Evolutionary conservation across 2,888 invertebrate genomes (phyloP), one percentile per base, ranked within the genome.

Genomic region (Polydrusus cervinus): DNA sequence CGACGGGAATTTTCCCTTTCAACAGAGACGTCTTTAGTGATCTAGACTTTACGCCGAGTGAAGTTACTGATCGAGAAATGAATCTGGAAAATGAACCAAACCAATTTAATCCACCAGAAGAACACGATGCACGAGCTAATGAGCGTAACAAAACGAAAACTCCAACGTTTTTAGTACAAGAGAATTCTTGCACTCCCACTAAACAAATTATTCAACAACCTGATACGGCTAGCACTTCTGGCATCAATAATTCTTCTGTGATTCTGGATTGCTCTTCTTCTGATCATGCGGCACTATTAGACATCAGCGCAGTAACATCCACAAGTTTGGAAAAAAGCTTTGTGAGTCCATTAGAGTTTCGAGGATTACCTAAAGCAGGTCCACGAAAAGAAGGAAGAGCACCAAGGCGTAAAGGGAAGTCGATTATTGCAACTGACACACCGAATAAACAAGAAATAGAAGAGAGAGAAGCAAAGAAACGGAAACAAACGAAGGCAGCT

Each of bases 341-440:
- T 13, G 18, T 60, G n/a, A 38, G 10, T 11, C 40, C 38, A 60
- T 16, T 38, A 10, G 34, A 34, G 30, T 57, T 57, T 57, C 60
- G 40, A n/a, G 40, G n/a, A 7, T 38, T 38, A 34, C 60, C 40
- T 13, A 38, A 38, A 16, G 38, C 40, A n/a, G 38, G 38, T 14
- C 16, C 16, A 10, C 14, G 40, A 60, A 38, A 60, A 60, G n/a
- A 16, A 13, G 38, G 11, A n/a, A 60, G 16, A 60, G 38, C 60
- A 38, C 25, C 38, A 11, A 34, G 60, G 8, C 10, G 55, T 34
- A 55, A 25, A 5, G 55, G 30, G n/a, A 55, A 55, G 18, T 16
- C 3, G 25, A 30, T 55, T 16, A 55, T 55, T 55, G 34, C 55
- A 13, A 55, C 55, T n/a, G 30, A 55, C 18, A n/a, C n/a, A n/a